Evolutionary conservation across 2,113 vertebrate species (phyloP).

Genomic region (Mionectes macconnelli): DNA sequence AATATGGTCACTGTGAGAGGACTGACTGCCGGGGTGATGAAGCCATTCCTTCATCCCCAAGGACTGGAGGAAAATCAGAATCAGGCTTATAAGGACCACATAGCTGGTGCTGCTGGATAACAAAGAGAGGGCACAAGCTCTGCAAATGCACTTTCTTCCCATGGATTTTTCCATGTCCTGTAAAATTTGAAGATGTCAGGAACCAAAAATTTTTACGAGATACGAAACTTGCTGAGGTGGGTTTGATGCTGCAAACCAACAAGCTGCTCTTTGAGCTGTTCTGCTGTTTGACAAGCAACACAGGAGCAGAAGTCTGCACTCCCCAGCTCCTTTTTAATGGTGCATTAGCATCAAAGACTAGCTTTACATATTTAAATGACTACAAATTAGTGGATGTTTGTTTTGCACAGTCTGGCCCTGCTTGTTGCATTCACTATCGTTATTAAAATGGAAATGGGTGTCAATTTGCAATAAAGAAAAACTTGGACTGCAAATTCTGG

Average conservation of each 20-base stretch:
- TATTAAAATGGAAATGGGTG: constrained; percentile 38
- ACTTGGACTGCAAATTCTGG: background rate
- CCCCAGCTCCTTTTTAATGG: background rate
- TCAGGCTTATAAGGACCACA: rapidly evolving
- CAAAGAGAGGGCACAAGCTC: background rate
- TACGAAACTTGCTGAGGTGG: background rate
- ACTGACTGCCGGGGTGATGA: background rate
- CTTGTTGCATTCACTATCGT: background rate
- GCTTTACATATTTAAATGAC: constrained; percentile 40
- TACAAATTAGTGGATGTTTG: constrained; percentile 19
- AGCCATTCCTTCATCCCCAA: background rate
- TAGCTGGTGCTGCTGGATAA: background rate
- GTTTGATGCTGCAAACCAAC: background rate
- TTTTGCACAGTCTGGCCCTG: constrained; percentile 6
- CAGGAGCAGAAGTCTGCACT: background rate
- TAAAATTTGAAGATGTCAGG: background rate
- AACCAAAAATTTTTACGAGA: background rate
- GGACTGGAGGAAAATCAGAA: background rate
- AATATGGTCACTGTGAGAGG: background rate
- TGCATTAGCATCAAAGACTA: constrained; percentile 2
- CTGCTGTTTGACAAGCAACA: background rate
- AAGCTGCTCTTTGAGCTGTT: background rate
- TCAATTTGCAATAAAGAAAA: background rate
- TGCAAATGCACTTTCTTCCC: background rate
- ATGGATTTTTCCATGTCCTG: background rate